These are phyloP conservation scores for Lycocerus yunnanus DNA, from an alignment of 2,888 invertebrate genomes.

Conservation along the genomic window DNA sequence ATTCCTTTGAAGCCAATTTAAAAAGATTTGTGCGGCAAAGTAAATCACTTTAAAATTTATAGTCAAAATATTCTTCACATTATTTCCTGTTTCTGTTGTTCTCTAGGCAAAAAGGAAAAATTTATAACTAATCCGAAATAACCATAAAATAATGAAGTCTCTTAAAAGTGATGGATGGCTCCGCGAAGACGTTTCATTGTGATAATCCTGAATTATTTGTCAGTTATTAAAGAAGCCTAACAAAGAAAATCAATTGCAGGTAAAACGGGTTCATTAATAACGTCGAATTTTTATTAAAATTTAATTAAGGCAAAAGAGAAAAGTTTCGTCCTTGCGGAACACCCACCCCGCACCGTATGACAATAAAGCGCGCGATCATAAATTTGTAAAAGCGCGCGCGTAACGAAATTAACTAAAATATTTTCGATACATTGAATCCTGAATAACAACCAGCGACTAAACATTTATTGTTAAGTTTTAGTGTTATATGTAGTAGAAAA, in stretches of 20 bases:
- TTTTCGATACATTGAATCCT: background rate
- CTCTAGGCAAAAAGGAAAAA: background rate
- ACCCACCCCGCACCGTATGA: background rate
- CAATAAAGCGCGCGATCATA: background rate
- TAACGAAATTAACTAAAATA: background rate
- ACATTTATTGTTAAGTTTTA: background rate
- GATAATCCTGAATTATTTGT: background rate
- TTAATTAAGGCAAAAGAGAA: background rate
- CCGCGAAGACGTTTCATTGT: background rate
- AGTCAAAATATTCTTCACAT: background rate
- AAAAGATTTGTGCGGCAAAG: background rate
- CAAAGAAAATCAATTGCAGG: background rate
- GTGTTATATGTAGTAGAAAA: conserved; percentile 3
- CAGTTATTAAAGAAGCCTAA: background rate
- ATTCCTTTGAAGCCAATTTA: conserved; percentile 1
- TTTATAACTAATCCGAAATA: background rate
- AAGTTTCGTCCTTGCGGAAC: background rate
- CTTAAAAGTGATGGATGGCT: background rate
- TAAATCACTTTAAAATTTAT: conserved; percentile 1
- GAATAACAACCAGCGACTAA: background rate
- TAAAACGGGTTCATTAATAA: background rate
- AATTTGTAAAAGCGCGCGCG: background rate
- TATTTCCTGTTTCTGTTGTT: background rate
- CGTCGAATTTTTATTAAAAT: background rate
- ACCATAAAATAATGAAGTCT: background rate